A percentile compares a stretch with the other conserved stretches of the same genome.
Conservation (phyloP, 2,113 vertebrate species). For the Gobio gobio region DNA sequence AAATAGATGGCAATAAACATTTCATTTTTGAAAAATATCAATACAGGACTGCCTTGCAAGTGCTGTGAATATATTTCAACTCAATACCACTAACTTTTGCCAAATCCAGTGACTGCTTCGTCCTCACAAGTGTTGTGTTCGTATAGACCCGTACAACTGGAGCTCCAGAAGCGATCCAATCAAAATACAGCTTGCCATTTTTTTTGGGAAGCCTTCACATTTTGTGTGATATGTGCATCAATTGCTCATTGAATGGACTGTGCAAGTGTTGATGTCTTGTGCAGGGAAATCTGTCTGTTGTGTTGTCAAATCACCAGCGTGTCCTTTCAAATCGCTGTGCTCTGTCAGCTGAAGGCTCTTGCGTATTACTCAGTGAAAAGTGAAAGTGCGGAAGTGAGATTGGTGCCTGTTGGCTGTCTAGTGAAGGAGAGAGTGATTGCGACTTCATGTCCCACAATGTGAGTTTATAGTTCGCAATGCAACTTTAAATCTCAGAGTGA, state of each 20-base stretch:
- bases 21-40: no score
- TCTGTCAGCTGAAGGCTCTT: not conserved
- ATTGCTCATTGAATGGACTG: not conserved
- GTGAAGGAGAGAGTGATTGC: not conserved
- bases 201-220: no score
- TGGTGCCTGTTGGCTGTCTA: not conserved
- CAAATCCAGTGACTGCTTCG: not conserved
- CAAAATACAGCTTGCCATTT: no score
- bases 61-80: not conserved
- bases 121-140: no score
- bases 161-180: no score
- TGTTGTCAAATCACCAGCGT: not conserved
- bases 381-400: not conserved
- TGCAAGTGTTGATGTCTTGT: no score
- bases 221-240: not conserved
- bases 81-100: not conserved
- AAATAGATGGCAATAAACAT: no score
- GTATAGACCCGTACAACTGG: no score
- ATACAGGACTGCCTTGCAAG: no score
- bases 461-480: not conserved
- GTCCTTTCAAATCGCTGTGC: not conserved
- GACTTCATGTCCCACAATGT: not conserved
- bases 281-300: no score
- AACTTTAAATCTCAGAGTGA: not conserved
- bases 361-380: not conserved